Evolutionary conservation across 2,113 vertebrate species (phyloP), one percentile per base, ranked within the genome.

Genomic region (Colinus virginianus): DNA sequence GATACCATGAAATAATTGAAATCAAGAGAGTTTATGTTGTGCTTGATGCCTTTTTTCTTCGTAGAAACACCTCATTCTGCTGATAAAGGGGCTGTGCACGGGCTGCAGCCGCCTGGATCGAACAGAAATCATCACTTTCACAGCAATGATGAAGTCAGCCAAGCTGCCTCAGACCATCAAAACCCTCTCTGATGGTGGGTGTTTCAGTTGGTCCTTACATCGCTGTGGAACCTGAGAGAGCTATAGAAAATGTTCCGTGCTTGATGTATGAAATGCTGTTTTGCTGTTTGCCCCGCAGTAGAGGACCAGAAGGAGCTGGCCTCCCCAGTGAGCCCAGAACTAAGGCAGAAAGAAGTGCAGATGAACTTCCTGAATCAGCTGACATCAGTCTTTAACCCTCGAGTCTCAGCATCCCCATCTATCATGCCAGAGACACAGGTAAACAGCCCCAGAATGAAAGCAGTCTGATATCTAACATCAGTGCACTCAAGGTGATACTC

Each of bases 81-180:
- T 99, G 90, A 99, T 99, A 97, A 99, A 99, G 97, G 99, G 99
- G 87, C 98, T 99, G 89, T 99, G 99, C 95, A 99, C 98, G 2
- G 99, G 99, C 95, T 99, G 98, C 96, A 99, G 99, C 97, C 98
- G 99, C 87, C 96, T 99, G 69, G 99, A 99, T 96, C 98, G 99
- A 51, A 99, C 99, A 3, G 99, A 99, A 94, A 99, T 99, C 56
- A 99, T 99, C 88, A 99, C 99, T 38, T 99, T 99, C 93, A 99
- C 99, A 22, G 99, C 99, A 3, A 99, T 99, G 99, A 99, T 99
- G 99, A 99, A 99, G 90, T 99, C 99, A 7, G 99, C 99, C 93
- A 99, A 99, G 96, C 98, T 99, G 95, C 99, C 99, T 61, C 99
- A 99, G 95, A 99, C 99, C 10, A 97, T 99, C 95, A 99, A 99